A percentile compares a stretch with the other conserved stretches of the same genome.
Conservation (phyloP, 2,888 invertebrate species). For the Lydus trimaculatus region DNA sequence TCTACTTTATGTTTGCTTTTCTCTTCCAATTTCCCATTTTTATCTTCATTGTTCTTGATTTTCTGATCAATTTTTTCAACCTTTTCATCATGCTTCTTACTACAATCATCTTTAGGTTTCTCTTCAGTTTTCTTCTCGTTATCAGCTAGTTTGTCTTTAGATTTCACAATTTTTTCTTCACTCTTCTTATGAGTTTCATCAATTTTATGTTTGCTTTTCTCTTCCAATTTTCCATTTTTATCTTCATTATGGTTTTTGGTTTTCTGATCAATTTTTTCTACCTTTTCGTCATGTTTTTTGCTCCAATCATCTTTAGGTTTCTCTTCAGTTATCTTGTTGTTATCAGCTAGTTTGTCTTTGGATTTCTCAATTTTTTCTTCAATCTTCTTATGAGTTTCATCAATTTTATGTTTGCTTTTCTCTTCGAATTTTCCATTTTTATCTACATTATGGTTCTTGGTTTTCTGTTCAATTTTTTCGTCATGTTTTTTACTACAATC, state of each 20-base stretch:
- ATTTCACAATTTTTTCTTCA: conserved; percentile 7
- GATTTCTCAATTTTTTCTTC: not conserved
- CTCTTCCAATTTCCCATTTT: not conserved
- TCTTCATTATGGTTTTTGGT: not conserved
- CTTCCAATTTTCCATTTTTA: not conserved
- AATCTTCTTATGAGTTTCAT: not conserved
- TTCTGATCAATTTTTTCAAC: not conserved
- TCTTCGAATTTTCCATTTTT: not conserved
- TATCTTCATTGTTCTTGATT: not conserved
- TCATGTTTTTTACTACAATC: not conserved
- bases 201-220: conserved; percentile 6
- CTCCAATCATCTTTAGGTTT: not conserved
- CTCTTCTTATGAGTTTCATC: not conserved
- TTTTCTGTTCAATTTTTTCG: not conserved
- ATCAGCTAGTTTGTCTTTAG: not conserved
- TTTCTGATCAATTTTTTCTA: not conserved
- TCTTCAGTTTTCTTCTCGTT: not conserved
- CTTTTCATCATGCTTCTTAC: not conserved
- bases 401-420: conserved; percentile 9
- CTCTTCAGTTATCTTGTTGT: not conserved
- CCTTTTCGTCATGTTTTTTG: not conserved
- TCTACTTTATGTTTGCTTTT: conserved; percentile 11
- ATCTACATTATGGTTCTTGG: not conserved
- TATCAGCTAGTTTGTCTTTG: not conserved
- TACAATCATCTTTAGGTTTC: not conserved